Percentiles rank a stretch among this genome's conserved stretches.
These are phyloP conservation scores for Entelurus aequoreus DNA, from an alignment of 2,113 vertebrate genomes.

Conservation along the genomic window DNA sequence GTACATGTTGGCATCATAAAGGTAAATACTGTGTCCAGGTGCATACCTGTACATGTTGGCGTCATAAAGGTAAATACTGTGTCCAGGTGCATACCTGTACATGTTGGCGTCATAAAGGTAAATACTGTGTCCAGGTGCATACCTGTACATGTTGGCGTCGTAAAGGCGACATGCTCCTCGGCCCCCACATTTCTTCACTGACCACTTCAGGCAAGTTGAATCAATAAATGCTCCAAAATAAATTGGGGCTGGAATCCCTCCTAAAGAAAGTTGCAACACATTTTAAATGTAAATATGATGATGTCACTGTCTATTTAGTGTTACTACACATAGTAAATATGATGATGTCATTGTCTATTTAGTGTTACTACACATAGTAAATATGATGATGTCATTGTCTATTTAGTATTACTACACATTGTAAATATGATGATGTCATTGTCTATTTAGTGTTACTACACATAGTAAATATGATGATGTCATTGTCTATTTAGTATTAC, in stretches of 20 bases:
- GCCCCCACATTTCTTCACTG: conserved; percentile 70
- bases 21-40: not conserved
- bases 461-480: no score
- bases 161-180: conserved; percentile 84
- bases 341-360: no score
- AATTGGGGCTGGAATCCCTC: conserved; percentile 80
- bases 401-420: no score
- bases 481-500: no score
- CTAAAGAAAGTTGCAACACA: conserved; percentile 25
- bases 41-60: conserved; percentile 69
- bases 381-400: no score
- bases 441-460: no score
- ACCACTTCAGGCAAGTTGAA: conserved; percentile 85
- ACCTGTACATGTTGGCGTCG: conserved; percentile 72
- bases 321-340: no score
- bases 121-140: not conserved
- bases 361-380: no score
- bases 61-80: conserved; percentile 65
- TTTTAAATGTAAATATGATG: not conserved
- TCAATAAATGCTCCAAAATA: conserved; percentile 88
- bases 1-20: conserved; percentile 76
- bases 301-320: no score
- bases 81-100: conserved; percentile 63
- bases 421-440: no score
- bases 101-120: conserved; percentile 71